Evolutionary conservation across 2,888 invertebrate species (phyloP).

Genomic region (Cheilosia vulpina): DNA sequence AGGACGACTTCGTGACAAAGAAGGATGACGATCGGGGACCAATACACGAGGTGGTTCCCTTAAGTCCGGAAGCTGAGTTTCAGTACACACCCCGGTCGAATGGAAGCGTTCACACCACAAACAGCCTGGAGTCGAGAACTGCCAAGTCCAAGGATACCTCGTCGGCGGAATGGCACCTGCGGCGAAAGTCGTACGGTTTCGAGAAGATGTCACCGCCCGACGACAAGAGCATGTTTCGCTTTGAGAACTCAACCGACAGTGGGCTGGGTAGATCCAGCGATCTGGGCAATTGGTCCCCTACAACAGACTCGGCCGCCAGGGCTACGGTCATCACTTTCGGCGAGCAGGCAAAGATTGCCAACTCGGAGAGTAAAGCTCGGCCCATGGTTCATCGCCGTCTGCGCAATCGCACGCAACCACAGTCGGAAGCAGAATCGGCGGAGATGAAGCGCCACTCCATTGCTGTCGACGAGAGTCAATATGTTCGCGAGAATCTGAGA

Average conservation of each 20-base stretch:
- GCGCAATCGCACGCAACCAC: slow-evolving; percentile 65
- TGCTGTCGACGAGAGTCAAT: slow-evolving; percentile 85
- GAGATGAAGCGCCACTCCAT: slow-evolving; percentile 85
- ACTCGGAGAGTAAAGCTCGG: slow-evolving; percentile 45
- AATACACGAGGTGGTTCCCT: slow-evolving; percentile 53
- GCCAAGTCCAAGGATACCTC: slow-evolving; percentile 80
- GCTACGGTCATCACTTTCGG: slow-evolving; percentile 82
- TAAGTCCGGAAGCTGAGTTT: slow-evolving; percentile 23
- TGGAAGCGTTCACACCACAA: slow-evolving; percentile 77
- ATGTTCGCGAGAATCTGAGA: slow-evolving; percentile 82
- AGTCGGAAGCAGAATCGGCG: slow-evolving; percentile 69
- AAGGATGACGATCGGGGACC: slow-evolving; percentile 74
- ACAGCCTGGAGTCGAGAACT: slow-evolving; percentile 81
- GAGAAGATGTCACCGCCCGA: slow-evolving; percentile 85
- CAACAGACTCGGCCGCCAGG: slow-evolving; percentile 77
- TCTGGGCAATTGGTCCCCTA: slow-evolving; percentile 85
- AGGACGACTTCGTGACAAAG: slow-evolving; percentile 81
- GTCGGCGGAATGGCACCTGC: slow-evolving; percentile 88
- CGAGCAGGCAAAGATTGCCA: slow-evolving; percentile 64
- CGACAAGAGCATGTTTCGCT: slow-evolving; percentile 83
- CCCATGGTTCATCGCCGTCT: slow-evolving; percentile 75
- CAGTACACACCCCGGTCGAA: slow-evolving; percentile 66
- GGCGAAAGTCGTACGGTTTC: slow-evolving; percentile 91
- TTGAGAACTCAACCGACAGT: slow-evolving; percentile 91
- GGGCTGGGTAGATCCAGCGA: slow-evolving; percentile 90